Base-by-base conservation (phyloP, 2,797 vertebrate genomes). In the Falco peregrinus region DNA sequence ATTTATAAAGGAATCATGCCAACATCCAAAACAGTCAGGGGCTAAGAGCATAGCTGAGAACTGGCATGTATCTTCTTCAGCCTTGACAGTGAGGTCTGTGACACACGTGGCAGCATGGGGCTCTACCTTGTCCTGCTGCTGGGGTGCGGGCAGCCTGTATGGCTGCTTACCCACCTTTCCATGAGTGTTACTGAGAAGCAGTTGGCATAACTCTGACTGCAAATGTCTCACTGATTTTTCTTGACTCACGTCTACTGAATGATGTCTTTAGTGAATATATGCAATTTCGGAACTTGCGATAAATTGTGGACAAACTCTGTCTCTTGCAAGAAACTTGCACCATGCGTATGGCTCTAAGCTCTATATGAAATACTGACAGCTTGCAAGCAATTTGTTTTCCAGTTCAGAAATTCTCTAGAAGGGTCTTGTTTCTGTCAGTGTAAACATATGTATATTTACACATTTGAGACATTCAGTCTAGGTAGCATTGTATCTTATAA, bases 121-220 rank as follows among this genome's bases (percentile, higher is more conserved):
- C 31, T 89, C 13, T 28, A 7, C 39, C 25, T 13, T 54, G 16
- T 20, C 18, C 59, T 59, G 9, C 15, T 64, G 24, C 26, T 54
- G 18, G 14, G 9, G 1, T 35, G 41, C 15, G 11, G 8, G 14
- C 7, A 2, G 1, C 8, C 9, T 48, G 7, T 21, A 13, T 1
- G 21, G 37, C 28, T 6, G 15, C 28, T 63, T 5, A 3, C 31
- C 12, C 25, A 19, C 12, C 8, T 64, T n/a, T 22, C 8, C 29
- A 19, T 4, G 12, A 71, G 5, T 8, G 35, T 15, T 35, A 20
- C 6, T 22, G 26, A 37, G 53, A 84, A 84, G 5, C 16, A 12
- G 12, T 4, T 37, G 22, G 13, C 35, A 35, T 19, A 64, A 2
- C 10, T 39, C 35, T 39, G 63, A 35, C 19, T 7, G 35, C 20